A percentile compares a stretch with the other conserved stretches of the same genome.
Conservation (phyloP, 1,140 invertebrate species). For the Ooceraea biroi region DNA sequence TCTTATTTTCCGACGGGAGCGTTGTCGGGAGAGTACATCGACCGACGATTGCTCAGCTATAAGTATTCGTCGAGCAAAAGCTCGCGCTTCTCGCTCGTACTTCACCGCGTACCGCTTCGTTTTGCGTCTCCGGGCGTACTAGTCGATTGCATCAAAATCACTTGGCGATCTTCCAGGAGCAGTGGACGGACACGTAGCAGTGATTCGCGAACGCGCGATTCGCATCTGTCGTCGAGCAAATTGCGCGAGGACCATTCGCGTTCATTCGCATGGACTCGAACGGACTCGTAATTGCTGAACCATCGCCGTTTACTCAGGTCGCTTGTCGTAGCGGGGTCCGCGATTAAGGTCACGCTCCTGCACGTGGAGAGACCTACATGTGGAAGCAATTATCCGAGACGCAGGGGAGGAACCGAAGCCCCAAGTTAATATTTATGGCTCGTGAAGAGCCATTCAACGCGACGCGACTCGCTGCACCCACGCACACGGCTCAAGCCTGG, state of each 20-base stretch:
- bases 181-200: no score
- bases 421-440: constrained; percentile 54
- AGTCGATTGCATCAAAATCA: no score
- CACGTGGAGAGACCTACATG: not conserved
- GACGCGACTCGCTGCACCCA: not conserved
- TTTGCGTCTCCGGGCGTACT: no score
- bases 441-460: constrained; percentile 15
- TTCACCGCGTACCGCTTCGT: not conserved
- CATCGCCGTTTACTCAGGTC: constrained; percentile 4
- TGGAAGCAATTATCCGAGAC: constrained; percentile 43
- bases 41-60: constrained; percentile 50
- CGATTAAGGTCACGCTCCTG: constrained; percentile 32
- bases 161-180: constrained; percentile 10
- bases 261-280: no score
- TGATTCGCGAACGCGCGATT: no score
- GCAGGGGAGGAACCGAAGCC: not conserved
- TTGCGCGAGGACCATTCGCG: no score
- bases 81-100: constrained; percentile 19
- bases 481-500: not conserved
- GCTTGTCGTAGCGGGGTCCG: not conserved
- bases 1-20: constrained; percentile 50
- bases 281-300: not conserved
- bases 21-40: constrained; percentile 14
- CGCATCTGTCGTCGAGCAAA: no score
- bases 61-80: constrained; percentile 31